These are phyloP conservation scores for Iselma pallidipennis DNA, from an alignment of 2,888 invertebrate species.

Conservation along the genomic window DNA sequence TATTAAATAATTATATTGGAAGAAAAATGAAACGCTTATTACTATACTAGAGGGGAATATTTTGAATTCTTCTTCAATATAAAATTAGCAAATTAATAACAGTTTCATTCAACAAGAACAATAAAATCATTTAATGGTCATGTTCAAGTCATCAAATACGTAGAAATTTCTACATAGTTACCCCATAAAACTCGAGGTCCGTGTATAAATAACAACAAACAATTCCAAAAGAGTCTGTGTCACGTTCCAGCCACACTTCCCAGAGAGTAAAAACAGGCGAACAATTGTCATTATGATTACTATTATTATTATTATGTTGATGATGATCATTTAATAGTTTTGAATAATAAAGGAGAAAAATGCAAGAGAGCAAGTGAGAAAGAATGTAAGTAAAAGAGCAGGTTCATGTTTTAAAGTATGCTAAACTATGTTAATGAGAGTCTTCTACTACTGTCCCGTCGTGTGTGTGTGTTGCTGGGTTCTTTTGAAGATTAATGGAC, in stretches of 20 bases:
- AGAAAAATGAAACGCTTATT: not conserved
- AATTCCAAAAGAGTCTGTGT: conserved; percentile 1
- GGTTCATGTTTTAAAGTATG: conserved; percentile 40
- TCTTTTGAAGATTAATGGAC: conserved; percentile 42
- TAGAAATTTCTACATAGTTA: conserved; percentile 3
- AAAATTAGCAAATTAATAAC: not conserved
- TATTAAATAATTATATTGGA: not conserved
- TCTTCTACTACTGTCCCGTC: conserved; percentile 29
- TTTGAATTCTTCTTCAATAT: not conserved
- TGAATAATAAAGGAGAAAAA: not conserved
- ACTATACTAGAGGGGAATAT: not conserved
- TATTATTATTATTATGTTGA: not conserved
- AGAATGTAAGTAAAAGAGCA: conserved; percentile 40
- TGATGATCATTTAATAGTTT: conserved; percentile 1
- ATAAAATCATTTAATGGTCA: conserved; percentile 1
- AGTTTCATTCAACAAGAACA: not conserved
- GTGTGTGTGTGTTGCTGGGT: conserved; percentile 25
- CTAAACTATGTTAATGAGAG: conserved; percentile 50
- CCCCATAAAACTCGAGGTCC: conserved; percentile 2
- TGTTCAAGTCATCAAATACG: conserved; percentile 3
- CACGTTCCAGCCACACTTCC: conserved; percentile 3
- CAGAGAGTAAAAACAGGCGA: not conserved
- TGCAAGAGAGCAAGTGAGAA: conserved; percentile 8
- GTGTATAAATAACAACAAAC: not conserved
- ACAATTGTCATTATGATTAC: not conserved